These are phyloP conservation scores for Saccostrea echinata DNA, from an alignment of 1,140 invertebrate genomes.

Conservation along the genomic window DNA sequence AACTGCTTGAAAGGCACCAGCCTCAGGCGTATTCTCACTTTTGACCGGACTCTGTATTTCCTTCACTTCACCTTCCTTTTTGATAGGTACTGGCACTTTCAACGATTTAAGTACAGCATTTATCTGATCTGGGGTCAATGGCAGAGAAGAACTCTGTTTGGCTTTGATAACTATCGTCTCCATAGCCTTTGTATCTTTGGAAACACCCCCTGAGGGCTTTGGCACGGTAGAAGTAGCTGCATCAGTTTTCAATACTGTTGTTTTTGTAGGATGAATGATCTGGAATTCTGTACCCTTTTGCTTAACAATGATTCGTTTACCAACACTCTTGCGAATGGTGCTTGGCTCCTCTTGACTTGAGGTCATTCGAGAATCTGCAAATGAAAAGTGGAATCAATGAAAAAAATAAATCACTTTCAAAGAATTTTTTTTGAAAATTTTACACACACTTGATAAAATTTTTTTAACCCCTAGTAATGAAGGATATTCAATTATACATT, in stretches of 20 bases:
- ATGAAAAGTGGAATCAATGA: no score
- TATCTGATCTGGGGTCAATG: constrained; percentile 72
- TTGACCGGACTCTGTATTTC: constrained; percentile 46
- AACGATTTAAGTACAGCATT: constrained; percentile 71
- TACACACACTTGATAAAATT: no score
- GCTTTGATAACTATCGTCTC: constrained; percentile 66
- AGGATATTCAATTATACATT: no score
- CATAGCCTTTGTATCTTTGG: constrained; percentile 16
- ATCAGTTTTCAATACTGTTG: constrained; percentile 15
- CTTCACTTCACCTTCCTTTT: constrained; percentile 50
- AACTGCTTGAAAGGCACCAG: not conserved
- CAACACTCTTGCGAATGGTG: not conserved
- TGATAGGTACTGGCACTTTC: constrained; percentile 69
- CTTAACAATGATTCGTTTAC: constrained; percentile 40
- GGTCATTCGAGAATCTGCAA: constrained; percentile 55
- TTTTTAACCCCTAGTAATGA: no score
- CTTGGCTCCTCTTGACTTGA: constrained; percentile 56
- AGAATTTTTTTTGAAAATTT: no score
- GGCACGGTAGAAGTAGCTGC: constrained; percentile 12
- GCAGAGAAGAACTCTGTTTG: constrained; percentile 51
- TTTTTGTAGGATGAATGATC: constrained; percentile 19
- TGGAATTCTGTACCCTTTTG: constrained; percentile 47
- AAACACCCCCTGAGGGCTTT: not conserved
- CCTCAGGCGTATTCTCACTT: constrained; percentile 52
- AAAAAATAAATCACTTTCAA: no score